Conservation (phyloP, 1,140 invertebrate genomes). For the Meteorus sp. region DNA sequence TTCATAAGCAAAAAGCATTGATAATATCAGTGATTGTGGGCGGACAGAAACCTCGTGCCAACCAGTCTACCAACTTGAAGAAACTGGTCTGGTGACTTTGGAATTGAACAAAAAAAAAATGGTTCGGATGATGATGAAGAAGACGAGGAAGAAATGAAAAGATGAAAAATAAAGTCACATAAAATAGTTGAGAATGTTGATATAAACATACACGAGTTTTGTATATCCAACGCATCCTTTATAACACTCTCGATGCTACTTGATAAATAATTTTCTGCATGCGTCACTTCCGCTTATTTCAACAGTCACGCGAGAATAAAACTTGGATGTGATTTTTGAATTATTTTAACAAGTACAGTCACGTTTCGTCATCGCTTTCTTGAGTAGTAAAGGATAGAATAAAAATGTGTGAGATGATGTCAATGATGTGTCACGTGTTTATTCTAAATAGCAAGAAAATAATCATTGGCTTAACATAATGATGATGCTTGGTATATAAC, state of each 20-base stretch:
- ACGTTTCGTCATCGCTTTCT: too few species aligned
- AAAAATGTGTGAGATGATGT: too few species aligned
- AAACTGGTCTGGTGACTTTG: background rate
- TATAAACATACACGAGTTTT: too few species aligned
- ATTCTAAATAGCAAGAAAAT: too few species aligned
- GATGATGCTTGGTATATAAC: background rate
- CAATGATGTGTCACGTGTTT: too few species aligned
- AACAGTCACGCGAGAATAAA: background rate
- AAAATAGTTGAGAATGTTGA: too few species aligned
- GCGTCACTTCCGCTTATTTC: background rate
- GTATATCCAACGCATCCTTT: too few species aligned
- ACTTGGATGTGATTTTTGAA: background rate
- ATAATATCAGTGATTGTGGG: background rate
- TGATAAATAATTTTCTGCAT: background rate
- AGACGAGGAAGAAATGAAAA: background rate
- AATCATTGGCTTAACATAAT: too few species aligned
- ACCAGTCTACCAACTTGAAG: background rate
- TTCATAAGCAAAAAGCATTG: background rate
- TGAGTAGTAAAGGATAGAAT: too few species aligned
- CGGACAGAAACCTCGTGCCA: background rate
- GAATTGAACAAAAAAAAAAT: background rate
- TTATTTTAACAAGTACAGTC: background rate
- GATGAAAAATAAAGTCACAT: too few species aligned
- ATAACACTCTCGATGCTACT: background rate
- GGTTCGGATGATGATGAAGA: background rate